Evolutionary conservation across 2,113 vertebrate genomes (phyloP).

Genomic region (Setophaga coronata): DNA sequence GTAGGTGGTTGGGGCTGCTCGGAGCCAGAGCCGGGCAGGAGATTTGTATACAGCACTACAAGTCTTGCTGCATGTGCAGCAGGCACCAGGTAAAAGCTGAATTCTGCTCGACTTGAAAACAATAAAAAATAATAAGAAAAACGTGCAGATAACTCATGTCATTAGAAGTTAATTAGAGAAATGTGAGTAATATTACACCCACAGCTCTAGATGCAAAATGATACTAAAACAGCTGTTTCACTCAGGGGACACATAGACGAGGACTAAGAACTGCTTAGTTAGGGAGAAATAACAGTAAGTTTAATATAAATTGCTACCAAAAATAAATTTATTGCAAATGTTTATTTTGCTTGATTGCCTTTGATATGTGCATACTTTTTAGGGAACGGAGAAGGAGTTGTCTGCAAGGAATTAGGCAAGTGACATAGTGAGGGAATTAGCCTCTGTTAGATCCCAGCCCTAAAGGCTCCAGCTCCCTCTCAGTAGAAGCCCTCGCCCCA

Average conservation of each 20-base stretch:
- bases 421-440: neutral
- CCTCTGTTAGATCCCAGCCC: neutral
- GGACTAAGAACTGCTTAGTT: slow-evolving; percentile 16
- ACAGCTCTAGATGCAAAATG: neutral
- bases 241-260: neutral
- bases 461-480: neutral
- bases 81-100: neutral
- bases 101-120: slow-evolving; percentile 19
- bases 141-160: neutral
- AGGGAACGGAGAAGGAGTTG: neutral
- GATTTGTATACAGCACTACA: rapidly evolving
- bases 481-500: neutral
- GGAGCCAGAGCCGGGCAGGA: neutral
- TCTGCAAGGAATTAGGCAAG: slow-evolving; percentile 24
- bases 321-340: slow-evolving; percentile 48
- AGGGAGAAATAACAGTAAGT: slow-evolving; percentile 19
- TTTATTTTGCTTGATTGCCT: slow-evolving; percentile 55
- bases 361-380: neutral
- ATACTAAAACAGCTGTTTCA: slow-evolving; percentile 42
- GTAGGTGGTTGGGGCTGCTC: rapidly evolving
- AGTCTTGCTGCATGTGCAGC: neutral
- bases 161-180: slow-evolving; percentile 58
- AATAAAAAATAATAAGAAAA: slow-evolving; percentile 27
- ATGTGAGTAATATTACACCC: neutral
- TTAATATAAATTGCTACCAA: slow-evolving; percentile 46